Conservation (phyloP, 2,797 vertebrate species). For the Pyrocephalus nanus region DNA sequence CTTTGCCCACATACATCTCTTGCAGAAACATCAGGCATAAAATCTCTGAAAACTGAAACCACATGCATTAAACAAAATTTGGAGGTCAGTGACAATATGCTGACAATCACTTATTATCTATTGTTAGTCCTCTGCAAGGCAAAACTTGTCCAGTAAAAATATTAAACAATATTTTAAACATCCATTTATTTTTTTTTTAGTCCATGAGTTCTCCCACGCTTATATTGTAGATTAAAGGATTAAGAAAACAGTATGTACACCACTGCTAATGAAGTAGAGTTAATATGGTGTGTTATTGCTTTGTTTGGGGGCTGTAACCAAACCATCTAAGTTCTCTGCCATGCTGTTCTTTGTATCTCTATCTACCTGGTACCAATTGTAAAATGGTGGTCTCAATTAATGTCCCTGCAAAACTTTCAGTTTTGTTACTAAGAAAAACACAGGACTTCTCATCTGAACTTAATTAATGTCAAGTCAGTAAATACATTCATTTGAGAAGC, state of each 20-base stretch:
- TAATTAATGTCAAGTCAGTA: background rate
- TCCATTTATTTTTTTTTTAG: background rate
- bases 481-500: background rate
- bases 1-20: background rate
- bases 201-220: background rate
- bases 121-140: background rate
- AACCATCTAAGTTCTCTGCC: background rate
- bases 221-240: background rate
- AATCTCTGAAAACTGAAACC: background rate
- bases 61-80: background rate
- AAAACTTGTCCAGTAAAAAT: background rate
- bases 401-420: background rate
- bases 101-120: background rate
- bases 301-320: background rate
- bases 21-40: background rate
- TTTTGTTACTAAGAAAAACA: background rate
- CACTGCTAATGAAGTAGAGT: background rate
- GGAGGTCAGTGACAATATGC: background rate
- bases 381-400: background rate
- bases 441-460: background rate
- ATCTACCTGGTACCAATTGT: background rate
- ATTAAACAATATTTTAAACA: background rate
- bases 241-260: background rate
- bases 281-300: background rate
- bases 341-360: background rate